Percentiles rank a stretch among this genome's conserved stretches.
phyloP scores from a whole-genome alignment of 2,888 invertebrate genomes.

The Megastigmus dorsalis region DNA sequence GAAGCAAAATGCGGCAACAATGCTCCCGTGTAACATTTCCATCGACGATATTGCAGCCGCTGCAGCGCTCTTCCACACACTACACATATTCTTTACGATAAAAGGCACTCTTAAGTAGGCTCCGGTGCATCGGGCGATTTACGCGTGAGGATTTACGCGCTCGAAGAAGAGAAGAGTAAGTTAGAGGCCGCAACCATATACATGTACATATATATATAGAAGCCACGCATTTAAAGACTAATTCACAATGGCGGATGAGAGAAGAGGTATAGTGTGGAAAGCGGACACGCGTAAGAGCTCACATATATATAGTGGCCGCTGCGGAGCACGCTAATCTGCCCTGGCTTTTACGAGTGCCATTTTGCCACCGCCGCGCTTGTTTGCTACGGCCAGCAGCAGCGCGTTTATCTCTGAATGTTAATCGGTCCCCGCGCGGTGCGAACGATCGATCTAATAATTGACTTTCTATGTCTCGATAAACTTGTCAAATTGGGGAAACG shows the following conservation, averaged over 20 bases:
- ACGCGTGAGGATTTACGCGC: slow-evolving; percentile 18
- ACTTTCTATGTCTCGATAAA: slow-evolving; percentile 25
- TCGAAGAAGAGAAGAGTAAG: neutral
- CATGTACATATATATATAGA: neutral
- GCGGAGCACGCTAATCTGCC: slow-evolving; percentile 11
- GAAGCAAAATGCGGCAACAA: slow-evolving; percentile 30
- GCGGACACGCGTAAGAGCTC: slow-evolving; percentile 8
- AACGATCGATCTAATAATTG: slow-evolving; percentile 41
- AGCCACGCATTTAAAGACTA: slow-evolving; percentile 26
- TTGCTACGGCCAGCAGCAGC: too few relatives aligned
- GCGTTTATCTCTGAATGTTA: slow-evolving; percentile 27
- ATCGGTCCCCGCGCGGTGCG: neutral
- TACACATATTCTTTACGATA: slow-evolving; percentile 24
- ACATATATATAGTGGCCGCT: neutral
- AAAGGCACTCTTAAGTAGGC: too few relatives aligned
- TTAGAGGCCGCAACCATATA: neutral
- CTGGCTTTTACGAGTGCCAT: slow-evolving; percentile 16
- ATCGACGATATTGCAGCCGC: neutral
- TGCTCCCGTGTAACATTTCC: slow-evolving; percentile 32
- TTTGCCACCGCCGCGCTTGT: neutral
- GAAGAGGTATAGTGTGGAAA: neutral
- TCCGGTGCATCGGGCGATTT: slow-evolving; percentile 19
- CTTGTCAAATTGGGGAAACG: too few relatives aligned
- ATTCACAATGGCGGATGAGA: slow-evolving; percentile 25
- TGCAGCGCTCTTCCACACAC: neutral